Evolutionary conservation across 2,888 invertebrate species (phyloP), one percentile per base, ranked within the genome.

Genomic region (Catocala nupta): DNA sequence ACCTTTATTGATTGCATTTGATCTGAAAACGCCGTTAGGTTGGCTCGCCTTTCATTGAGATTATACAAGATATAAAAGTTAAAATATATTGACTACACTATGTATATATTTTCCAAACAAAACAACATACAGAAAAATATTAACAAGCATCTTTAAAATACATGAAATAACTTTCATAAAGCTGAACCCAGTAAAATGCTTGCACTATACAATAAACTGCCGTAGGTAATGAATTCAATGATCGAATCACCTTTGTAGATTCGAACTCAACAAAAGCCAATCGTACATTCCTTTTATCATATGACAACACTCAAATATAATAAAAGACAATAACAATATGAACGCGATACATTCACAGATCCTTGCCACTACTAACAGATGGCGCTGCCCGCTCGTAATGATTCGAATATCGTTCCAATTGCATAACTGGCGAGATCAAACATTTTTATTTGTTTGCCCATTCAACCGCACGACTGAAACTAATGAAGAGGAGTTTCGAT

Each of bases 401-500:
- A 90, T 87, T 90, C 87, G 84, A 89, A 90, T 90, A 90, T 87
- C 86, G 84, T 77, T 88, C 82, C 83, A 81, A 86, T 86, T 87
- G 88, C 87, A 90, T 89, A 90, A 87, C 88, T 68, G 86, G 85
- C 78, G 86, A 89, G 91, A 92, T 93, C 92, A 92, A 92, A 91
- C 90, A 91, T 91, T 92, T 91, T 91, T 92, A 92, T 92, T 91
- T 91, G 90, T 89, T 90, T 92, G 89, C 87, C 85, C 90, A 89
- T 82, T 90, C 89, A 88, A 89, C 92, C 91, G 89, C 88, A 89
- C 85, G 83, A 81, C 84, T 90, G 90, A 85, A 91, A 91, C 91
- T 92, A 93, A 92, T 93, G 92, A 93, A 93, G 92, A 90, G 90
- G 81, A 89, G 87, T 90, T 89, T 91, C 89, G 86, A 91, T 92